Base-by-base conservation (phyloP, 2,888 invertebrate genomes). In the Ichneumoninae sp. region DNA sequence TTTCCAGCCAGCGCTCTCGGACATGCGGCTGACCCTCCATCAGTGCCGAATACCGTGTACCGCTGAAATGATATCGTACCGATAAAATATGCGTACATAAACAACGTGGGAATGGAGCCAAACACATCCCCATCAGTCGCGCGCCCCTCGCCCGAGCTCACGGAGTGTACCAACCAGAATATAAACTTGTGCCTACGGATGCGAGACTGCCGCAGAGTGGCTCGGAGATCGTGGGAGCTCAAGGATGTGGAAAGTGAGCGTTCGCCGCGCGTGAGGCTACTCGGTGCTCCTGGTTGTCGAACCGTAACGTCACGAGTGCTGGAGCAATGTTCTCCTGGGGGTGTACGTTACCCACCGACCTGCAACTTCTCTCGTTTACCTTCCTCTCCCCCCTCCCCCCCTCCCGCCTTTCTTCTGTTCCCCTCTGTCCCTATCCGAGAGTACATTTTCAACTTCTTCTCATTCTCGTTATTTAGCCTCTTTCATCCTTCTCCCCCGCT, bases 211-310 rank as follows among this genome's bases (percentile, higher is more conserved):
- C 68, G 54, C 70, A 19, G 63, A 57, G 36, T 63, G 71, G 73
- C 60, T 54, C 63, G 44, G 65, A 54, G 69, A 54, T 86, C 86
- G 82, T 78, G 66, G 66, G 71, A 33, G 75, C 83, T 89, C 88
- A 87, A 89, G 90, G 89, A 89, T 89, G 90, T 87, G 88, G 88
- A 90, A 90, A 89, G 88, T 88, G 86, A 85, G 87, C 87, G 81
- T 84, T 81, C 87, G 87, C 85, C 81, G 87, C 82, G 44, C 52
- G 65, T 30, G 44, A 66, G 52, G 52, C 52, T 63, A 73, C 71
- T 52, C 78, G n/a, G 54, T 69, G 40, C 87, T 85, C 86, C 86
- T 77, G 85, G 77, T 87, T 89, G 88, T 88, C 89, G 89, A 90
- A 90, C 87, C 89, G 87, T 88, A 87, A 89, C 86, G 87, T 88